Evolutionary conservation across 2,888 invertebrate species (phyloP).

Genomic region (Agrotis puta): DNA sequence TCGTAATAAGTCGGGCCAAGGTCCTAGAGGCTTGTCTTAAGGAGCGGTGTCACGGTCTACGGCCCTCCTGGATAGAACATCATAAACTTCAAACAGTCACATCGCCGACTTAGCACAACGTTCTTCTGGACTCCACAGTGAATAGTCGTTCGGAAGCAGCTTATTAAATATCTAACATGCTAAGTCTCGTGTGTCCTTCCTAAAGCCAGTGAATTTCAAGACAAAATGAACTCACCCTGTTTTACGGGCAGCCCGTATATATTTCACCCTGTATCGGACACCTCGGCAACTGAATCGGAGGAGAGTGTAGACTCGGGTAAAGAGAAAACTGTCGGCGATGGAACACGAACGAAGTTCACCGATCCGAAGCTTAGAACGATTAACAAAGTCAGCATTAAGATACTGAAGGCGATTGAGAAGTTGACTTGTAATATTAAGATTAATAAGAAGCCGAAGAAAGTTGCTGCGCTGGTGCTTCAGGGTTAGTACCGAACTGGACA

Average conservation of each 20-base stretch:
- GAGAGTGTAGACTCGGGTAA: constrained; percentile 85
- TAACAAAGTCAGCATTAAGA: constrained; percentile 89
- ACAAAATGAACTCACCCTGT: constrained; percentile 85
- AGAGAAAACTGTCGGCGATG: constrained; percentile 82
- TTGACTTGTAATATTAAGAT: constrained; percentile 85
- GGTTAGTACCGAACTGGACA: constrained; percentile 41
- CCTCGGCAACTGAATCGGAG: constrained; percentile 87
- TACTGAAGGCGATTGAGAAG: constrained; percentile 85
- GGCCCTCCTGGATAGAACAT: constrained; percentile 73
- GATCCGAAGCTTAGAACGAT: constrained; percentile 88
- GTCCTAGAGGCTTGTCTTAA: constrained; percentile 80
- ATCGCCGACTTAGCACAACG: constrained; percentile 79
- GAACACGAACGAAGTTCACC: constrained; percentile 82
- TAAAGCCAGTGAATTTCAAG: constrained; percentile 34
- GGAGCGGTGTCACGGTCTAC: constrained; percentile 83
- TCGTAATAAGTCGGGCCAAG: constrained; percentile 82
- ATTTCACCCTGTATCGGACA: constrained; percentile 86
- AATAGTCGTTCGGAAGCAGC: constrained; percentile 69
- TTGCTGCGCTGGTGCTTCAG: constrained; percentile 1
- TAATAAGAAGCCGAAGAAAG: constrained; percentile 78
- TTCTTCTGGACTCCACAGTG: constrained; percentile 76
- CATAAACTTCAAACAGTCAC: constrained; percentile 79
- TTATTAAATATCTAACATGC: constrained; percentile 31
- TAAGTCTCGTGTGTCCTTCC: constrained; percentile 17
- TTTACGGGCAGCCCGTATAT: constrained; percentile 84